Base-by-base conservation (phyloP, 2,113 vertebrate genomes). In the Limanda limanda region DNA sequence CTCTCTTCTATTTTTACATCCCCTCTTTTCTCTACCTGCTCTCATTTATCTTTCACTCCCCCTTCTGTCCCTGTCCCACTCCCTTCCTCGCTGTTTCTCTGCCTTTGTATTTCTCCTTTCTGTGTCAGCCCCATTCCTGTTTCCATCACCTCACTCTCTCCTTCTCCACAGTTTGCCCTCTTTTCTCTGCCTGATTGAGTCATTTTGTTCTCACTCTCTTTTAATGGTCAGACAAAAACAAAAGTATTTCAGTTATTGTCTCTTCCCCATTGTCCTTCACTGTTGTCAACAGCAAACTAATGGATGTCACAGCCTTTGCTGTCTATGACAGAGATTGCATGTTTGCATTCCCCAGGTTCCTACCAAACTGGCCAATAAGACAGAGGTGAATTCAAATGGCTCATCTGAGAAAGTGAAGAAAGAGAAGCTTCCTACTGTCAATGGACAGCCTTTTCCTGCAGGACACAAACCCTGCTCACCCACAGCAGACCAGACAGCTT, bases 21-120 rank as follows among this genome's bases (percentile, higher is more conserved):
- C 83, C 80, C 87, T 89, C 81, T 86, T 92, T 91, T 92, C 90
- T 91, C 88, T 91, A 91, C 86, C 88, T 91, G 89, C 89, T 93
- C 91, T 91, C 87, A 91, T 94, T 91, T 93, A 89, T 91, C 92
- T 92, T 88, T 93, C 90, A 83, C 88, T 88, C 88, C 89, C 85
- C 77, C 82, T 78, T 84, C 84, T 64, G 52, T 84, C 70, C 76
- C 78, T 73, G 64, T 89, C 83, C 81, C 74, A 77, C 88, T 88
- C 85, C 69, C 71, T 76, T 83, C 79, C 81, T 84, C 74, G 85
- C 70, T 23, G 23, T 85, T 83, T 86, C 87, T 86, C 74, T 81
- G 77, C 84, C 78, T 86, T 90, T 90, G 89, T 88, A 68, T 90
- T 88, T 89, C 79, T 91, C 86, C 80, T 89, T 87, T 91, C 86